Evolutionary conservation across 2,888 invertebrate species (phyloP), one percentile per base, ranked within the genome.

Genomic region (Epinotia brunnichana): DNA sequence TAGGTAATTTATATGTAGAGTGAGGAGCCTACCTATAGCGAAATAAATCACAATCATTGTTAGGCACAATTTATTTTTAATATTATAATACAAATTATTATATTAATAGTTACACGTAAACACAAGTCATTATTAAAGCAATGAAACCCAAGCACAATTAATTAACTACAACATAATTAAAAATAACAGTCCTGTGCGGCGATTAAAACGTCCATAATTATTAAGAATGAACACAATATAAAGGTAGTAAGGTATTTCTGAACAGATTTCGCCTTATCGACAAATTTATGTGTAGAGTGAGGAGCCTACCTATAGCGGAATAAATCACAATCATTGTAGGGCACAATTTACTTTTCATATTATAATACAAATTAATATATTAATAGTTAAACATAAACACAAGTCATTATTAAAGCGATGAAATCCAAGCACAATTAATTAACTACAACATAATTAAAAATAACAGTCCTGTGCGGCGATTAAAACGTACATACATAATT

Each of bases 181-280:
- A 64, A 54, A 64, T 64, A 64, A 64, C 64, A 64, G 64, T 64
- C 15, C n/a, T n/a, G n/a, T n/a, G n/a, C n/a, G n/a, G n/a, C n/a
- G n/a, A n/a, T n/a, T n/a, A n/a, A n/a, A n/a, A n/a, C n/a, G n/a
- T n/a, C n/a, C n/a, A n/a, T n/a, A n/a, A n/a, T n/a, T n/a, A n/a
- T n/a, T n/a, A n/a, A n/a, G n/a, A n/a, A n/a, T n/a, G n/a, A n/a
- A n/a, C n/a, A n/a, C n/a, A n/a, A n/a, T n/a, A n/a, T n/a, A n/a
- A n/a, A n/a, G n/a, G n/a, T n/a, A n/a, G n/a, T n/a, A n/a, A n/a
- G n/a, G n/a, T n/a, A n/a, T n/a, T n/a, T n/a, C n/a, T n/a, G n/a
- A n/a, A n/a, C n/a, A n/a, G n/a, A n/a, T n/a, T n/a, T n/a, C n/a
- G n/a, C n/a, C n/a, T n/a, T n/a, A n/a, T n/a, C n/a, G n/a, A n/a